Evolutionary conservation across 2,888 invertebrate species (phyloP).

Genomic region (Troides aeacus): DNA sequence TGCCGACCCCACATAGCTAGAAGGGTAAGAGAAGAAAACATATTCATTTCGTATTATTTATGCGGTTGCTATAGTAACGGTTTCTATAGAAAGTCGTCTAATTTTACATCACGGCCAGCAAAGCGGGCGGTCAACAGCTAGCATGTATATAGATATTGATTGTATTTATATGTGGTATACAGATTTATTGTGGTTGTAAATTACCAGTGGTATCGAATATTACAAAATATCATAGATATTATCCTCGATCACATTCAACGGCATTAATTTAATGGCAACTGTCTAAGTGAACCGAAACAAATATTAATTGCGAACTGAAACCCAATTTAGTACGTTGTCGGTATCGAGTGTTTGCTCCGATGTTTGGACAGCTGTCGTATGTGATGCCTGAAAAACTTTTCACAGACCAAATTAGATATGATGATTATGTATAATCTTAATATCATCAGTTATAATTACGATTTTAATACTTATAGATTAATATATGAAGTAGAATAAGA

Average conservation of each 20-base stretch:
- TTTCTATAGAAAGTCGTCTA: too few species aligned
- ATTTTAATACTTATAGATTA: too few species aligned
- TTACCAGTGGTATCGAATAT: constrained; percentile 12
- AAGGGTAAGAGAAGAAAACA: too few species aligned
- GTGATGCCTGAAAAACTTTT: constrained; percentile 15
- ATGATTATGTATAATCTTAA: neutral
- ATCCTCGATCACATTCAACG: constrained; percentile 10
- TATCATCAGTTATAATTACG: neutral
- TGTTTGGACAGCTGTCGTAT: constrained; percentile 28
- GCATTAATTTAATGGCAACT: constrained; percentile 18
- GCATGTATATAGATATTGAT: neutral
- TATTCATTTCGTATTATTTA: too few species aligned
- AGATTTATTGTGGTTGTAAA: constrained; percentile 1
- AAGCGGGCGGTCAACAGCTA: neutral
- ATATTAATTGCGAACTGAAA: constrained; percentile 25
- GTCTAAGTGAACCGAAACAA: constrained; percentile 24
- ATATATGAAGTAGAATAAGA: too few species aligned
- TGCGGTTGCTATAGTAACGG: too few species aligned
- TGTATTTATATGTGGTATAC: neutral
- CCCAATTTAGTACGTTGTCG: constrained; percentile 21
- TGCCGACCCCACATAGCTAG: too few species aligned
- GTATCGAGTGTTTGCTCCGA: constrained; percentile 3
- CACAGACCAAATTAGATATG: constrained; percentile 11
- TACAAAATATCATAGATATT: constrained; percentile 20
- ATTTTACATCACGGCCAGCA: too few species aligned